Evolutionary conservation across 2,888 invertebrate species (phyloP), one percentile per base, ranked within the genome.

Genomic region (Conchocele bisecta): DNA sequence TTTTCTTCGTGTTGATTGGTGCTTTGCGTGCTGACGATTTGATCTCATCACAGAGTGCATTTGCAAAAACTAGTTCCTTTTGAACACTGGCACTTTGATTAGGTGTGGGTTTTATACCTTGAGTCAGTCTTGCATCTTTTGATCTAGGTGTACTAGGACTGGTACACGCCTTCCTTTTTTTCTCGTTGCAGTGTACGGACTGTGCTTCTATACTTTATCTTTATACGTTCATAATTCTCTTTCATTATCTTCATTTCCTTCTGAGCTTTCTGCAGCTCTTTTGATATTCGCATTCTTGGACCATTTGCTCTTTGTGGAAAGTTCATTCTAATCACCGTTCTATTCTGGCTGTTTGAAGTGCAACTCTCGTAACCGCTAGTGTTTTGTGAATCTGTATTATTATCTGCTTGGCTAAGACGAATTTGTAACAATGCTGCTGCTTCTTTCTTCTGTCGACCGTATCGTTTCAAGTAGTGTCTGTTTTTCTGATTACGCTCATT

Each of bases 21-120:
- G 33, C 7, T 33, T 59, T 22, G 15, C 28, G 6, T 6, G 6
- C 6, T 11, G 48, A 9, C n/a, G 11, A 15, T 6, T 6, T 48
- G 22, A 48, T 13, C 20, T 48, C 48, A 13, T 6, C 11, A 6
- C 7, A 6, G 5, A 48, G 6, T 6, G n/a, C 24, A 48, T 48
- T 33, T 9, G 46, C 20, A 22, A 48, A 42, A 2, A 65, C 13
- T n/a, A 65, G 31, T 24, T 56, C 29, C 31, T 57, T 48, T 24
- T 39, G 26, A 7, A 65, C 41, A 15, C n/a, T 41, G 2, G 35
- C 20, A 22, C 48, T 48, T 7, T 22, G 11, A 9, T 20, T 13
- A 26, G 48, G 11, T 26, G 48, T 48, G 7, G 28, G 48, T 15
- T 48, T 48, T 11, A n/a, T n/a, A 35, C 11, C 13, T 35, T 35